A percentile compares a stretch with the other conserved stretches of the same genome.
phyloP scores from a whole-genome alignment of 2,888 invertebrate species.

The Andrena hattorfiana region DNA sequence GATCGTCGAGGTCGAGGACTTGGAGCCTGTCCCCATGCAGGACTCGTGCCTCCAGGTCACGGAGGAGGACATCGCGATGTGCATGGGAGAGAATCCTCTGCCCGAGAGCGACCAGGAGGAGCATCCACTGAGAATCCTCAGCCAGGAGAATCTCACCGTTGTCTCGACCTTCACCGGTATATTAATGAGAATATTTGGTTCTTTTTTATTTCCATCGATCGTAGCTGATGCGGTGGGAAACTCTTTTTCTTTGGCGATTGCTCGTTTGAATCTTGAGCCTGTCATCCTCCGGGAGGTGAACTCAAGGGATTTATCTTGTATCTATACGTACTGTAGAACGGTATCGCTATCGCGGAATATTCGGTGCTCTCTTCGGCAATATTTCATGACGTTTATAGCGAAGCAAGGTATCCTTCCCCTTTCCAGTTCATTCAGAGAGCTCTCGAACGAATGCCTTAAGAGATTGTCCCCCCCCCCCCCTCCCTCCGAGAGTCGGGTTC shows the following conservation, averaged over 20 bases:
- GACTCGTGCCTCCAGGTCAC: slow-evolving; percentile 96
- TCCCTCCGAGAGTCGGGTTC: slow-evolving; percentile 36
- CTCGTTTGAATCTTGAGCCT: neutral
- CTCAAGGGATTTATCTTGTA: neutral
- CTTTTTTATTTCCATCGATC: neutral
- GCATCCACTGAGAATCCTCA: slow-evolving; percentile 94
- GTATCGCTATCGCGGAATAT: neutral
- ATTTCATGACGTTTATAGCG: slow-evolving; percentile 34
- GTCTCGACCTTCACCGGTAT: slow-evolving; percentile 95
- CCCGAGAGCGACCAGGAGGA: slow-evolving; percentile 92
- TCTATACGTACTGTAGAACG: too few relatives aligned
- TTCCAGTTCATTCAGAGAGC: neutral
- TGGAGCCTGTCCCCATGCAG: slow-evolving; percentile 94
- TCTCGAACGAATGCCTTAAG: slow-evolving; percentile 46
- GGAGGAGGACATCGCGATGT: slow-evolving; percentile 96
- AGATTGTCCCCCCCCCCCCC: slow-evolving; percentile 46
- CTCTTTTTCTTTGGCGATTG: too few relatives aligned
- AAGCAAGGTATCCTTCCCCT: neutral
- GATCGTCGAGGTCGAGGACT: slow-evolving; percentile 92
- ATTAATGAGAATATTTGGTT: slow-evolving; percentile 58
- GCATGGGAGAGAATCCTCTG: slow-evolving; percentile 91
- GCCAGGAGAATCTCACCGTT: slow-evolving; percentile 96
- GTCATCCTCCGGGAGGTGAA: neutral
- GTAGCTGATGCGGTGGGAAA: neutral
- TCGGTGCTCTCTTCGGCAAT: slow-evolving; percentile 2